phyloP scores from a whole-genome alignment of 2,888 invertebrate species.

The Odontocerum albicorne region DNA sequence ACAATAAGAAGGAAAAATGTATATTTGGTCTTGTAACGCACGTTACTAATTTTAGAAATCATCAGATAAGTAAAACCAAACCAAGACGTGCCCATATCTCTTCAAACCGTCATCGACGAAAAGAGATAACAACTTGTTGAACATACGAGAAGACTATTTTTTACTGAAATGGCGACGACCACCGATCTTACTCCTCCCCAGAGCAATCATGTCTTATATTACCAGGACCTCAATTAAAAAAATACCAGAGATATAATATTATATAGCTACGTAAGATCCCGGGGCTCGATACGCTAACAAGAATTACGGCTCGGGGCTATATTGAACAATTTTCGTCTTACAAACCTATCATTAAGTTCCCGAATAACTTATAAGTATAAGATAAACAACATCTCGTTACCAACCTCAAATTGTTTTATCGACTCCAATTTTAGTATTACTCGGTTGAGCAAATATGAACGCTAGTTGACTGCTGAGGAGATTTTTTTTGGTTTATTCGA shows the following conservation, averaged over 20 bases:
- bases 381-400: conserved; percentile 33
- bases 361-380: conserved; percentile 31
- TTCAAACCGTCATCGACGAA: no score
- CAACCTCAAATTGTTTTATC: conserved; percentile 32
- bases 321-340: conserved; percentile 34
- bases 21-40: no score
- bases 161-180: neutral
- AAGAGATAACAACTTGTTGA: no score
- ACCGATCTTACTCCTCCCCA: neutral
- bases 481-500: neutral
- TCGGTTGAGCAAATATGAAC: conserved; percentile 25
- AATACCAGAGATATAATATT: conserved; percentile 19
- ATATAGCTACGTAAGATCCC: conserved; percentile 17
- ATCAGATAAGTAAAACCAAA: no score
- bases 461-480: neutral
- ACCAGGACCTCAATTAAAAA: conserved; percentile 34
- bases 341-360: conserved; percentile 32
- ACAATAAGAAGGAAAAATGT: no score
- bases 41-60: no score
- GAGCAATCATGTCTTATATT: conserved; percentile 12
- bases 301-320: conserved; percentile 30
- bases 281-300: conserved; percentile 30
- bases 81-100: no score
- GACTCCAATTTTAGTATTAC: conserved; percentile 31
- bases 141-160: no score